Evolutionary conservation across 2,113 vertebrate species (phyloP).

Genomic region (Heteronetta atricapilla): DNA sequence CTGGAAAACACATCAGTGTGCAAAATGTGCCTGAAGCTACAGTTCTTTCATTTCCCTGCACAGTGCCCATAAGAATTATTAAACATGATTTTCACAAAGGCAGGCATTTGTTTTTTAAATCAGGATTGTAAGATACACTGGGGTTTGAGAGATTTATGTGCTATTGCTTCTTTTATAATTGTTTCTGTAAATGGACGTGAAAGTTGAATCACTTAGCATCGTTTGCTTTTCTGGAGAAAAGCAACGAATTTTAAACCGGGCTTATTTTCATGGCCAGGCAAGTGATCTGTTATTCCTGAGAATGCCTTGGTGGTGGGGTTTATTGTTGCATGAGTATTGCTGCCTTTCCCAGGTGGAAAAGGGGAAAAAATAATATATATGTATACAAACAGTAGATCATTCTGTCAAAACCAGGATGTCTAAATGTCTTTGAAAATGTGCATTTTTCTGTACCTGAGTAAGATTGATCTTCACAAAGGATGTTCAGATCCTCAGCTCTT

Average conservation of each 20-base stretch:
- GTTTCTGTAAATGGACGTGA: constrained; percentile 40
- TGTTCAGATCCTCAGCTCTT: not conserved
- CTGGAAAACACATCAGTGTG: not conserved
- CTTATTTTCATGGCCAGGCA: not conserved
- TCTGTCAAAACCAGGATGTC: not conserved
- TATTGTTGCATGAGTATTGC: not conserved
- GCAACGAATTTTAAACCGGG: not conserved
- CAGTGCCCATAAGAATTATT: constrained; percentile 52
- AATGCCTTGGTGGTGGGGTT: not conserved
- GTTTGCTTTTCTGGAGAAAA: not conserved
- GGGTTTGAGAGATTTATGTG: constrained; percentile 33
- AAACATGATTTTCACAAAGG: constrained; percentile 59
- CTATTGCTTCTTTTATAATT: constrained; percentile 44
- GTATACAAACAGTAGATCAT: not conserved
- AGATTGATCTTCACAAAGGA: not conserved
- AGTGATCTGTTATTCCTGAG: not conserved
- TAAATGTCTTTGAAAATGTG: not conserved
- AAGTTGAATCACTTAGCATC: constrained; percentile 40
- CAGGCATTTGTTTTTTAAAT: constrained; percentile 61
- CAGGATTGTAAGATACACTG: constrained; percentile 20
- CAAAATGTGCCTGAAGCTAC: constrained; percentile 31
- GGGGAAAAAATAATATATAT: not conserved
- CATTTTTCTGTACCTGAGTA: not conserved
- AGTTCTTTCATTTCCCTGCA: constrained; percentile 42
- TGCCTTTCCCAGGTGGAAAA: not conserved